Evolutionary conservation across 2,113 vertebrate species (phyloP).

Genomic region (Chauna torquata): DNA sequence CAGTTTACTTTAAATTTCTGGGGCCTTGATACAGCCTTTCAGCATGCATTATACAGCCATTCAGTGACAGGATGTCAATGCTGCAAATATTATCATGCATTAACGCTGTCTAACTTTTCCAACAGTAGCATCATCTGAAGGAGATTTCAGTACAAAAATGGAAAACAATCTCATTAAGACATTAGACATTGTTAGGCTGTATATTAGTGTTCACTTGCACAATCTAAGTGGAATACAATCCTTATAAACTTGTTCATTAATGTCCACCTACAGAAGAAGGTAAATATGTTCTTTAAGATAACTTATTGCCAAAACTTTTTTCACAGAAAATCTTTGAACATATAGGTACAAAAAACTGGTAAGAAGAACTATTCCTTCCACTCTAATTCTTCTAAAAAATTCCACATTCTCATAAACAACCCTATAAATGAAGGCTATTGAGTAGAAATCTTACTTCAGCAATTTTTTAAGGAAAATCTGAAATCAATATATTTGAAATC

Average conservation of each 20-base stretch:
- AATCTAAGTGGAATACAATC: not conserved
- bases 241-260: not conserved
- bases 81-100: not conserved
- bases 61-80: not conserved
- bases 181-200: not conserved
- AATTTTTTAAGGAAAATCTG: constrained; percentile 16
- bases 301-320: not conserved
- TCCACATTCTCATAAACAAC: not conserved
- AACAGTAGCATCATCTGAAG: not conserved
- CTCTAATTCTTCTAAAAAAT: not conserved
- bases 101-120: not conserved
- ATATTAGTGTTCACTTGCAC: not conserved
- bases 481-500: constrained; percentile 37
- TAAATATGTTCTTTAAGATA: not conserved
- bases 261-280: not conserved
- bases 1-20: not conserved
- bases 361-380: not conserved
- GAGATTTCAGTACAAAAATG: not conserved
- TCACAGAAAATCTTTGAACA: not conserved
- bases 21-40: not conserved
- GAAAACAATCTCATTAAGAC: not conserved
- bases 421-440: not conserved
- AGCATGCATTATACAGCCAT: not conserved
- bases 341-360: not conserved
- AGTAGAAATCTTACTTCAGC: not conserved